phyloP scores from a whole-genome alignment of 2,113 vertebrate genomes.

The Oceanites oceanicus region DNA sequence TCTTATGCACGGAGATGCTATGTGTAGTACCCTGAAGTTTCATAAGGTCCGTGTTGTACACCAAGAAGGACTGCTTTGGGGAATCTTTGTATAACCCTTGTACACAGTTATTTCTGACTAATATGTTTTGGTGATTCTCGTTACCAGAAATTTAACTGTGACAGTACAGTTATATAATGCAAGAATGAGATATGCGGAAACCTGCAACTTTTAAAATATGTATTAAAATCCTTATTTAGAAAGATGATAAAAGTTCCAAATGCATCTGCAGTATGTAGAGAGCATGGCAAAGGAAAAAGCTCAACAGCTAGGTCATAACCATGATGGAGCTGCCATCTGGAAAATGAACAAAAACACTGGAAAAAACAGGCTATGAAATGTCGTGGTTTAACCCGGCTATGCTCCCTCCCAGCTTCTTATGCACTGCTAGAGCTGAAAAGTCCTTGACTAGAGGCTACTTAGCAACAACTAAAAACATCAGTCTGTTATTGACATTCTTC shows the following conservation, averaged over 20 bases:
- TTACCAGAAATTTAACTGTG: background rate
- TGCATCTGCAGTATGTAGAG: background rate
- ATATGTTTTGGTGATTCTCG: background rate
- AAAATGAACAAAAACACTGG: background rate
- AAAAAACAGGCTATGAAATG: background rate
- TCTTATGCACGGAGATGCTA: background rate
- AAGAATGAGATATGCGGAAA: background rate
- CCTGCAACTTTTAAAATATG: background rate
- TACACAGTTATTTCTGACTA: background rate
- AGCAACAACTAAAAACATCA: too few relatives aligned
- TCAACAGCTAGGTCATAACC: background rate
- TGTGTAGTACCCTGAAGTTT: background rate
- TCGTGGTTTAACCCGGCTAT: too few relatives aligned
- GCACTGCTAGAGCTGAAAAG: too few relatives aligned
- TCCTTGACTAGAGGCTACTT: too few relatives aligned
- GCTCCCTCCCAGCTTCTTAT: too few relatives aligned
- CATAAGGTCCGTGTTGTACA: background rate
- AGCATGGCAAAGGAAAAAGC: background rate
- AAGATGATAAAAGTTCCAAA: background rate
- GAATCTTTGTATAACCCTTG: background rate
- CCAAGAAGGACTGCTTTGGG: background rate
- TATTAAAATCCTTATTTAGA: background rate
- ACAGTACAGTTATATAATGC: background rate
- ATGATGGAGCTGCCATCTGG: background rate
- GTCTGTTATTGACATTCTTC: too few relatives aligned